phyloP scores from a whole-genome alignment of 2,797 vertebrate species.

The Heliangelus exortis region DNA sequence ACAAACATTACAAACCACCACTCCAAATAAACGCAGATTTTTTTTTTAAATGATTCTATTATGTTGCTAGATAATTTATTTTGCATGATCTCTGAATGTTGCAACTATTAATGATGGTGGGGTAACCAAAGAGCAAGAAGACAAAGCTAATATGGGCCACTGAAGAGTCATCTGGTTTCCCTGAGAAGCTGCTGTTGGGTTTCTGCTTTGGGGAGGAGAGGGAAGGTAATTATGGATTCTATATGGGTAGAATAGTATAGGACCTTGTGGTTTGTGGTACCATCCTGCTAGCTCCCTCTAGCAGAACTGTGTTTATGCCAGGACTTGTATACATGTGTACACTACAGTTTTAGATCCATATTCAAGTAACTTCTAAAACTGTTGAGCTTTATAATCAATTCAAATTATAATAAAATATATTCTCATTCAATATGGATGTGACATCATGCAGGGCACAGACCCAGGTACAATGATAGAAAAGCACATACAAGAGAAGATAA shows the following conservation, averaged over 20 bases:
- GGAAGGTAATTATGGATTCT: not conserved
- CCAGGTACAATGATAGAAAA: not conserved
- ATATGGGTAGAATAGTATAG: not conserved
- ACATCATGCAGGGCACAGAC: not conserved
- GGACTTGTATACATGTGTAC: not conserved
- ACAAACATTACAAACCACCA: not conserved
- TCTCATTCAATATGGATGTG: too few species aligned
- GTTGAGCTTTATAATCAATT: not conserved
- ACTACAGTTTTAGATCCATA: not conserved
- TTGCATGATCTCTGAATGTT: not conserved
- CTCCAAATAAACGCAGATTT: not conserved
- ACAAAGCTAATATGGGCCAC: not conserved
- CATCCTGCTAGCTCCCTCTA: not conserved
- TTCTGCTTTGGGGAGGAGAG: not conserved
- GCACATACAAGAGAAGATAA: not conserved
- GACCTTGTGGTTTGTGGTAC: not conserved
- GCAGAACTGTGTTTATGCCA: not conserved
- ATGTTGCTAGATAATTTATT: not conserved
- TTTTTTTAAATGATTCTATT: not conserved
- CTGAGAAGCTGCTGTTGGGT: not conserved
- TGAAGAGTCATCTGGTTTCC: not conserved
- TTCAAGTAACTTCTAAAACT: not conserved
- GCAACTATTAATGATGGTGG: not conserved
- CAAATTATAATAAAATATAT: not conserved
- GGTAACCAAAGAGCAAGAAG: not conserved